Percentiles rank a stretch among this genome's conserved stretches.
phyloP scores from a whole-genome alignment of 2,888 invertebrate genomes.

The Phasia obesa region DNA sequence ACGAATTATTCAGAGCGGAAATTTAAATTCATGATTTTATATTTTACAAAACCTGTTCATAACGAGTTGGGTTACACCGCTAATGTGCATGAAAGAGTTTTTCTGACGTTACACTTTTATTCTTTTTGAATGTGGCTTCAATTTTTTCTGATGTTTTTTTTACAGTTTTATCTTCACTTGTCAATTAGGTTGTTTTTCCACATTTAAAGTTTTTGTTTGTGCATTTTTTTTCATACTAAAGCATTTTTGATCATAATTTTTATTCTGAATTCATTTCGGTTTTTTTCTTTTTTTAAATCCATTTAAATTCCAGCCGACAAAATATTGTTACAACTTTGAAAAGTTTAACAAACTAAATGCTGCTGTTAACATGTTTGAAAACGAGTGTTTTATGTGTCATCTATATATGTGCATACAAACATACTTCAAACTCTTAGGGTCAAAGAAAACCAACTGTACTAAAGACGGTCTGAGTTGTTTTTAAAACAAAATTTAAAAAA shows the following conservation, averaged over 20 bases:
- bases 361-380: constrained; percentile 37
- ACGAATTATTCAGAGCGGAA: too few species aligned
- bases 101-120: not conserved
- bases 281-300: constrained; percentile 29
- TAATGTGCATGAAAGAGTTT: not conserved
- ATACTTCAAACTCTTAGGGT: constrained; percentile 20
- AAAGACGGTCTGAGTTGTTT: not conserved
- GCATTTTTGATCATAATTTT: constrained; percentile 42
- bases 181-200: constrained; percentile 57
- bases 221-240: not conserved
- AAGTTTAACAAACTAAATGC: constrained; percentile 39
- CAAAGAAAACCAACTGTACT: not conserved
- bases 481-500: not conserved
- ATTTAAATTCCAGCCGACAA: constrained; percentile 39
- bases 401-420: too few species aligned
- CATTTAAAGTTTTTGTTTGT: constrained; percentile 28
- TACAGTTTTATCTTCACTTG: constrained; percentile 40
- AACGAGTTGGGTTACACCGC: not conserved
- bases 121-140: not conserved
- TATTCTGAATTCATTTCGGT: constrained; percentile 22
- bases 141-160: constrained; percentile 19
- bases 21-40: too few species aligned
- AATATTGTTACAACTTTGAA: constrained; percentile 39
- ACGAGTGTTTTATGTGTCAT: constrained; percentile 32
- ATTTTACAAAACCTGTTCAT: not conserved